Base-by-base conservation (phyloP, 2,113 vertebrate genomes). In the Anarrhichthys ocellatus region DNA sequence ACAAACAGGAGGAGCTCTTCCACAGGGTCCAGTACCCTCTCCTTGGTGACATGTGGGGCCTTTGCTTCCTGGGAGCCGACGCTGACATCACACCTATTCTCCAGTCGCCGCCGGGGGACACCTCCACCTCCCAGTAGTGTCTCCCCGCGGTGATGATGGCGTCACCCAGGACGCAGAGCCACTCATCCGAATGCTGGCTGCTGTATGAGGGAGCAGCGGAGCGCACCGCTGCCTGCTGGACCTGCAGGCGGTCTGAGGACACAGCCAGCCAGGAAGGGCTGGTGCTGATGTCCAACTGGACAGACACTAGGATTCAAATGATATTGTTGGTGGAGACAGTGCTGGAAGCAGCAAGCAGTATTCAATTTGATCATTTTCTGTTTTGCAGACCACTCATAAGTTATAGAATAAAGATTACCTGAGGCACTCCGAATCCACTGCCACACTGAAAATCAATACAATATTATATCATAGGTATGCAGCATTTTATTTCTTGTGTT, bases 101-200 rank as follows among this genome's bases (percentile, higher is more conserved):
- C 74, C 63, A 77, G 63, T 11, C 17, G 13, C 74, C 38, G 0
- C 6, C 1, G 17, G 36, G 48, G 4, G 64, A 68, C 36, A 59
- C 75, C 64, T 77, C 64, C 64, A 77, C 75, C 75, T 68, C 75
- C 75, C 75, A 77, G 64, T 77, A 67, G 48, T 76, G 74, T 66
- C 74, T 76, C 34, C 73, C 73, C 40, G 61, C 22, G 4, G 61
- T 29, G 73, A 76, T 65, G 62, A 40, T 0, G n/a, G 10, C 11
- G 62, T 66, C 62, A 1, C 63, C 74, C 74, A 76, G 50, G 17
- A 76, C 74, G 8, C 2, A 66, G 48, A n/a, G 62, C 63, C 36
- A 56, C 36, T 67, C 46, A 13, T n/a, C 15, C 3, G 1, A 58
- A 3, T 1, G 1, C 9, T 50, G 34, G 36, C 9, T 66, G 9